Percentiles rank a stretch among this genome's conserved stretches.
These are phyloP conservation scores for Heliconius sara DNA, from an alignment of 2,888 invertebrate species.

Conservation along the genomic window DNA sequence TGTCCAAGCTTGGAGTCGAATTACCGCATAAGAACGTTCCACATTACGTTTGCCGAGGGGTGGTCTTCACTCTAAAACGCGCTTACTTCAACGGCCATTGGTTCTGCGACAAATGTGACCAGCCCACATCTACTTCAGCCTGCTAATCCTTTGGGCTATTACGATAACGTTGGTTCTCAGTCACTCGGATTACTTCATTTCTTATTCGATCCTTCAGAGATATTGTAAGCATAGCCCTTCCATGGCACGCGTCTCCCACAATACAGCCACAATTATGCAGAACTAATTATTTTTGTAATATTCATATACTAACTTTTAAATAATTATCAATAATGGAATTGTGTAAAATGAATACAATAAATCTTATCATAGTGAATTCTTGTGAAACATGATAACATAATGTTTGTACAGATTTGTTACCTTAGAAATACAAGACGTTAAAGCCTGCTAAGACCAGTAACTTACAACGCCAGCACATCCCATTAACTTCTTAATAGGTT, in stretches of 20 bases:
- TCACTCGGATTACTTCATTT: too few species aligned
- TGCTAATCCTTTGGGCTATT: too few species aligned
- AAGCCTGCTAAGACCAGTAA: slow-evolving; percentile 55
- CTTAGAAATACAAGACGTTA: slow-evolving; percentile 56
- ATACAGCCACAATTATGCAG: neutral
- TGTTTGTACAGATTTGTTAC: slow-evolving; percentile 19
- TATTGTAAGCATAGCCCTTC: too few species aligned
- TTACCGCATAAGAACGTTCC: too few species aligned
- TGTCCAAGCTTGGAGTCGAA: too few species aligned
- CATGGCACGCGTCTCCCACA: neutral
- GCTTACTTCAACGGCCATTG: too few species aligned
- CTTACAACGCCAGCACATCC: slow-evolving; percentile 67
- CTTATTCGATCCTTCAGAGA: too few species aligned
- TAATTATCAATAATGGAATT: neutral
- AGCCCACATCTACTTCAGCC: too few species aligned
- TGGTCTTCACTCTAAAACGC: too few species aligned
- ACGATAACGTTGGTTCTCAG: too few species aligned
- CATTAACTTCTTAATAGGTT: slow-evolving; percentile 78
- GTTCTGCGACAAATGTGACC: too few species aligned
- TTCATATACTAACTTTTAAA: neutral
- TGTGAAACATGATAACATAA: neutral
- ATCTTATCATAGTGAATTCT: neutral
- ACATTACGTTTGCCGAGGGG: too few species aligned
- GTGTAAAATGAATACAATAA: neutral
- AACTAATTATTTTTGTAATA: neutral